Percentiles rank a stretch among this genome's conserved stretches.
Evolutionary conservation across 2,113 vertebrate species (phyloP).

Genomic region (Orientallactaga bullata): DNA sequence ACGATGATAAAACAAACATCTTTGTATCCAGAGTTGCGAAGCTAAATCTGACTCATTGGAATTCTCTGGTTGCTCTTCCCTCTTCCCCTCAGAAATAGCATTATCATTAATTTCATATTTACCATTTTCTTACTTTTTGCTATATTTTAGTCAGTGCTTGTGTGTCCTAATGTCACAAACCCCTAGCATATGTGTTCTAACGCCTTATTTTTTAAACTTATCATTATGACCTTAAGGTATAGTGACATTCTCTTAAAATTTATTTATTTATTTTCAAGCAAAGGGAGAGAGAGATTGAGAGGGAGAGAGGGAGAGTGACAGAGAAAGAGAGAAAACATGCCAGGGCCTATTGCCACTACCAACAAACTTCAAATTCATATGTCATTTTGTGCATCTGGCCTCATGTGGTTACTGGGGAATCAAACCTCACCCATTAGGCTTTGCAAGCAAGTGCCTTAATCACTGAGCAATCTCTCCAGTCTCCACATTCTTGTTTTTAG

Average conservation of each 20-base stretch:
- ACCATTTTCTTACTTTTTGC: neutral
- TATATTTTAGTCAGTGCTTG: neutral
- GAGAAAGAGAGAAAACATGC: no score
- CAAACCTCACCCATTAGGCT: no score
- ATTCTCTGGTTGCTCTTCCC: neutral
- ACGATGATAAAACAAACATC: neutral
- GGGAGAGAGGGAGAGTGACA: no score
- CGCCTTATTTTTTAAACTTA: neutral
- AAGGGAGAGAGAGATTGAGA: no score
- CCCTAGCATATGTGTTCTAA: neutral
- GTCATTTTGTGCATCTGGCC: no score
- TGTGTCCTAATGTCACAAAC: neutral
- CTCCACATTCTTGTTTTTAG: neutral
- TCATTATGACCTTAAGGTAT: neutral
- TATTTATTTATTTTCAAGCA: no score
- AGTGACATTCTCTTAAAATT: neutral
- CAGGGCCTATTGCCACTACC: no score
- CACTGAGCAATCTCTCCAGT: no score
- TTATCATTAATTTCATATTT: constrained; percentile 10
- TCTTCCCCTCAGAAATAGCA: constrained; percentile 16
- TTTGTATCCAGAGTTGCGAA: neutral
- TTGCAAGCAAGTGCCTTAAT: no score
- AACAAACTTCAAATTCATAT: no score
- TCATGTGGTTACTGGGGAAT: no score
- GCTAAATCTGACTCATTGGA: neutral